Evolutionary conservation across 2,888 invertebrate genomes (phyloP), one percentile per base, ranked within the genome.

Genomic region (Drosophila flavopinicola): DNA sequence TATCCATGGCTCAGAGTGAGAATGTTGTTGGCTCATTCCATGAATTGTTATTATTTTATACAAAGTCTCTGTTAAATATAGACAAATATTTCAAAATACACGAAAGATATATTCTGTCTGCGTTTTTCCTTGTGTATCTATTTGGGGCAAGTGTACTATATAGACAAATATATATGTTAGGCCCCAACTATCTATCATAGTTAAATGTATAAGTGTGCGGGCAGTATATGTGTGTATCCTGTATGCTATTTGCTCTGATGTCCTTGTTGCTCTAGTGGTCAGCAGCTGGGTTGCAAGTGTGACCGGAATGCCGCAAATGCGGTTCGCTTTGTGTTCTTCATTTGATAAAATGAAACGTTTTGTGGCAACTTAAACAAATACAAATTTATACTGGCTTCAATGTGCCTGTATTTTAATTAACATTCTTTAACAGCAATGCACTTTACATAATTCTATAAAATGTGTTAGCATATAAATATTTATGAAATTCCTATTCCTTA

Each of bases 181-280:
- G 24, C n/a, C n/a, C 30, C 20, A 20, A 11, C 39, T 27, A 51
- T 68, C 30, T 48, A 30, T 48, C 66, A 61, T 35, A 44, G 33
- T 17, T 48, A 29, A 38, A 27, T 27, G 13, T 25, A 13, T 39
- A 13, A 1, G 13, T 10, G 11, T 24, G 11, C 11, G 7, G 20
- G 1, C 11, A 38, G 11, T 15, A 15, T 25, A 13, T n/a, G 15
- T 13, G n/a, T n/a, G n/a, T n/a, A n/a, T n/a, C n/a, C n/a, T n/a
- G n/a, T n/a, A n/a, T n/a, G n/a, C n/a, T n/a, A n/a, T n/a, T n/a
- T 53, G 33, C 51, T 24, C n/a, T 38, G 11, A 7, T 7, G 15
- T 39, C n/a, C 6, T 10, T 23, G 33, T 6, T 24, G n/a, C 24
- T 11, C 17, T 20, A 30, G 20, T 23, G 54, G 32, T 35, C 38